Evolutionary conservation across 2,888 invertebrate genomes (phyloP).

Genomic region (Drosophila fungiperda): DNA sequence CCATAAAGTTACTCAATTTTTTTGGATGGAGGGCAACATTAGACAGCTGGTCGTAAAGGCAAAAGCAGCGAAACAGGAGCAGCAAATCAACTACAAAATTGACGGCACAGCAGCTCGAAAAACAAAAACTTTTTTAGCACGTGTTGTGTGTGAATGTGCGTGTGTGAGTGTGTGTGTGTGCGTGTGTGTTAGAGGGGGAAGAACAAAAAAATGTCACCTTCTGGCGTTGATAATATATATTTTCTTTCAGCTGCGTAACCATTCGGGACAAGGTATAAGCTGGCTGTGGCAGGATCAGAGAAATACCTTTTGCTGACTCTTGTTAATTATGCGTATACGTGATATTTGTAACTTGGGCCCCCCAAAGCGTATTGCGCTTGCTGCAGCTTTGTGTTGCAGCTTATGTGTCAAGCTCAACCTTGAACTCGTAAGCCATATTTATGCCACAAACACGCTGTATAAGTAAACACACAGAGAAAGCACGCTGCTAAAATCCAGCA

Average conservation of each 20-base stretch:
- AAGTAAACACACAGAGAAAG: neutral
- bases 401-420: constrained; percentile 34
- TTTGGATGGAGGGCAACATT: constrained; percentile 32
- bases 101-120: constrained; percentile 26
- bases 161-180: constrained; percentile 2
- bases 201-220: constrained; percentile 64
- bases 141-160: constrained; percentile 18
- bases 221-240: constrained; percentile 58
- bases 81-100: constrained; percentile 71
- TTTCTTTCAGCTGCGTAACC: constrained; percentile 37
- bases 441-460: constrained; percentile 37
- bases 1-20: constrained; percentile 60
- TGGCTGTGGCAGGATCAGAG: constrained; percentile 13
- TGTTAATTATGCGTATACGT: constrained; percentile 76
- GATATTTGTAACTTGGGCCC: constrained; percentile 32
- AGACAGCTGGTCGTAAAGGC: constrained; percentile 70
- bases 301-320: constrained; percentile 26
- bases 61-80: constrained; percentile 42
- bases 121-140: constrained; percentile 54
- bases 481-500: neutral
- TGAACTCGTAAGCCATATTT: constrained; percentile 68
- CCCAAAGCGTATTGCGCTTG: constrained; percentile 32
- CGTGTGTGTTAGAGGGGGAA: neutral
- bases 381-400: constrained; percentile 49
- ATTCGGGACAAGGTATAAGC: constrained; percentile 19